These are phyloP conservation scores for Limnephilus rhombicus DNA, from an alignment of 2,888 invertebrate species.

Conservation along the genomic window DNA sequence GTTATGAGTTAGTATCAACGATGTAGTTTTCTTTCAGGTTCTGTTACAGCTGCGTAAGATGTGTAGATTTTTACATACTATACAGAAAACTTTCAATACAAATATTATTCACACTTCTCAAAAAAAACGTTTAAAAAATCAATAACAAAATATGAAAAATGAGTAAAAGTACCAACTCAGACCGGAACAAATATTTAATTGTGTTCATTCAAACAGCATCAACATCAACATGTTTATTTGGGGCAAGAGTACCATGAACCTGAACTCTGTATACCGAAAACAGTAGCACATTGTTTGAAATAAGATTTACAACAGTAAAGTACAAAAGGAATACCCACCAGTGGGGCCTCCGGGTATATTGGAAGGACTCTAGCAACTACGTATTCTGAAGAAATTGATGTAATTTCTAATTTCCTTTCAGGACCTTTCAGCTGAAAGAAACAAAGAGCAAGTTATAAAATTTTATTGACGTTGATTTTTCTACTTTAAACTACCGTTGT, in stretches of 20 bases:
- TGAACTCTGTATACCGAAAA: conserved; percentile 14
- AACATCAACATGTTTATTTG: not conserved
- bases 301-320: conserved; percentile 10
- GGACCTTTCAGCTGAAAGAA: not conserved
- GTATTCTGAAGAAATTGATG: not conserved
- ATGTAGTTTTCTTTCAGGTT: not conserved
- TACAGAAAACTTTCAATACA: not conserved
- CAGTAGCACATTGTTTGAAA: not conserved
- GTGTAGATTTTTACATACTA: too few relatives aligned
- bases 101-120: not conserved
- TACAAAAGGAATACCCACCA: conserved; percentile 26
- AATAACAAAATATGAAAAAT: not conserved
- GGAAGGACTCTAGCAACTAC: not conserved
- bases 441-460: conserved; percentile 19
- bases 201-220: not conserved
- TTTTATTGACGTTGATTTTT: conserved; percentile 44
- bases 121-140: not conserved
- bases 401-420: not conserved
- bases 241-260: not conserved
- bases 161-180: not conserved
- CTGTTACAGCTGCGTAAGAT: not conserved
- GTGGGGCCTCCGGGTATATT: not conserved
- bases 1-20: not conserved
- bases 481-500: conserved; percentile 55
- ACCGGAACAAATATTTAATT: not conserved